Conservation (phyloP, 2,888 invertebrate genomes). For the Aphrophora alni region DNA sequence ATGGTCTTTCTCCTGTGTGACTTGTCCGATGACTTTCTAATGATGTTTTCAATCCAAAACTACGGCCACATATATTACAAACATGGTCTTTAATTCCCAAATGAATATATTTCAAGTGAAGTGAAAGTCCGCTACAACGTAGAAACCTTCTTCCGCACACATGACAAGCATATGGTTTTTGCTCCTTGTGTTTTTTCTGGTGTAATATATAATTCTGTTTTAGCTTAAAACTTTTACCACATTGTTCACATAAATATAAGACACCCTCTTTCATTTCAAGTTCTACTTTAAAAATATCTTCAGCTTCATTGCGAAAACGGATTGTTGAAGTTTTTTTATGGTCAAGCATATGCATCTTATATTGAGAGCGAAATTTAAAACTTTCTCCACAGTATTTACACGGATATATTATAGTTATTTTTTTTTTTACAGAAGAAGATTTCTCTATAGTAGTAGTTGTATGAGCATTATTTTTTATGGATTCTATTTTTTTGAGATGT, state of each 20-base stretch:
- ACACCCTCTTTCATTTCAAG: too few species aligned
- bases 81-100: slow-evolving; percentile 58
- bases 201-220: slow-evolving; percentile 55
- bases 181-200: slow-evolving; percentile 57
- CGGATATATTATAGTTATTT: too few species aligned
- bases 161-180: slow-evolving; percentile 56
- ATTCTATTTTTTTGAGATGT: too few species aligned
- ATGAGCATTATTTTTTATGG: too few species aligned
- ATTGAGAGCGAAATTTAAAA: too few species aligned
- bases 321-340: too few species aligned
- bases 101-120: slow-evolving; percentile 55
- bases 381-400: too few species aligned
- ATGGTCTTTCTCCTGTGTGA: slow-evolving; percentile 59
- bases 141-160: slow-evolving; percentile 36
- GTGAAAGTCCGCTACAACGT: slow-evolving; percentile 6
- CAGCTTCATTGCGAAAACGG: too few species aligned
- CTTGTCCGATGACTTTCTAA: slow-evolving; percentile 58
- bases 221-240: slow-evolving; percentile 21
- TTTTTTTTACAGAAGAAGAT: too few species aligned
- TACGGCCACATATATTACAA: slow-evolving; percentile 61
- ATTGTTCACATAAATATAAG: slow-evolving; percentile 27
- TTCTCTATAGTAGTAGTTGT: too few species aligned
- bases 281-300: too few species aligned
- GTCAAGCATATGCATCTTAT: too few species aligned
- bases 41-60: slow-evolving; percentile 60